phyloP scores from a whole-genome alignment of 2,797 vertebrate genomes.

The Cephalopachus bancanus region DNA sequence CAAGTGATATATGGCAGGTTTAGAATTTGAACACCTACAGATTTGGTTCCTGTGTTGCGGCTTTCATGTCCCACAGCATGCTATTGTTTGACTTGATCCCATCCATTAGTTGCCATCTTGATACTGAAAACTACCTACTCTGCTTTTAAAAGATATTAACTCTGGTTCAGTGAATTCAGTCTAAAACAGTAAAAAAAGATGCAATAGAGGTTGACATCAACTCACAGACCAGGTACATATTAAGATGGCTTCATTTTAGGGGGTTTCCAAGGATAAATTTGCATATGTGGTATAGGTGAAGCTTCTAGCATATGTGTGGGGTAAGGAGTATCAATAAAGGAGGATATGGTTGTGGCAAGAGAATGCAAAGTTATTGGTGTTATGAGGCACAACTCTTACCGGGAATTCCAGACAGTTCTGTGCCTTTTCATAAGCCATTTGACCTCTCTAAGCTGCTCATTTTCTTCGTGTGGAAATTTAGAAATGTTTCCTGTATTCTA shows the following conservation, averaged over 20 bases:
- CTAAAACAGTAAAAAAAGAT: not conserved
- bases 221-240: not conserved
- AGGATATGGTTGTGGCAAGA: not conserved
- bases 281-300: not conserved
- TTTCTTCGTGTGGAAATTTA: not conserved
- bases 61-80: not conserved
- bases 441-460: not conserved
- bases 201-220: not conserved
- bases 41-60: not conserved
- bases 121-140: not conserved
- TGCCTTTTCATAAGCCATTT: not conserved
- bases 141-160: conserved; percentile 31
- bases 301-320: not conserved
- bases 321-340: not conserved
- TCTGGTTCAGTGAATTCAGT: not conserved
- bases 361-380: not conserved
- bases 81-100: not conserved
- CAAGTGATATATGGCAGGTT: not conserved
- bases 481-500: not conserved
- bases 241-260: not conserved
- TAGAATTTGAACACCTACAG: not conserved
- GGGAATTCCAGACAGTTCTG: not conserved
- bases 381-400: not conserved
- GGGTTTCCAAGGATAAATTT: not conserved
- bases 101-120: not conserved